phyloP scores from a whole-genome alignment of 1,140 invertebrate species.

The Trachymyrmex septentrionalis region DNA sequence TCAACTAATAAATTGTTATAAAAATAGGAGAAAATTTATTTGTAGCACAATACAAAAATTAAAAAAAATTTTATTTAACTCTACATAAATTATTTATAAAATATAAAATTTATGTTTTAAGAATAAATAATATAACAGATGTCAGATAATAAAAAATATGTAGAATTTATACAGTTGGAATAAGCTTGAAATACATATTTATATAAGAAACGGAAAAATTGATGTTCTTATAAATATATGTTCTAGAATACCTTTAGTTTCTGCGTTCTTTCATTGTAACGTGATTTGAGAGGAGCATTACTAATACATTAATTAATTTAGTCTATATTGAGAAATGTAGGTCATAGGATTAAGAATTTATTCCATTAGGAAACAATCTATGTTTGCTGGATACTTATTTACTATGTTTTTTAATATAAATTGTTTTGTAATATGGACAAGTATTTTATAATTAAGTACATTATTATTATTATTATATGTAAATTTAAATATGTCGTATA shows the following conservation, averaged over 20 bases:
- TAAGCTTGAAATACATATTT: background rate
- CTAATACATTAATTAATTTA: conserved; percentile 53
- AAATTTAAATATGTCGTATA: background rate
- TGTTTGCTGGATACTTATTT: background rate
- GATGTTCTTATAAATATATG: background rate
- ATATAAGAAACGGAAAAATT: background rate
- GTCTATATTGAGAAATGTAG: conserved; percentile 17
- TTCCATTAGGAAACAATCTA: background rate
- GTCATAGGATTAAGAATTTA: conserved; percentile 35
- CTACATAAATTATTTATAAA: background rate
- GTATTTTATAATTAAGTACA: background rate
- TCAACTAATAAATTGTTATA: too few relatives aligned
- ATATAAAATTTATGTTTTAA: conserved; percentile 6
- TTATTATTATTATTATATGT: background rate
- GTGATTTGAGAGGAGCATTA: background rate
- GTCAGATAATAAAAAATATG: background rate
- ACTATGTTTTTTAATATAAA: background rate
- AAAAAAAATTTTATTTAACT: background rate
- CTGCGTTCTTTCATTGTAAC: background rate
- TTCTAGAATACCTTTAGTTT: background rate
- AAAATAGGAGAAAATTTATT: background rate
- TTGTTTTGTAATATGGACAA: background rate
- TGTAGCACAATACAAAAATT: background rate
- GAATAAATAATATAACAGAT: background rate
- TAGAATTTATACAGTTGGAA: background rate